A percentile compares a stretch with the other conserved stretches of the same genome.
These are phyloP conservation scores for Ostrea denselamellosa DNA, from an alignment of 1,140 invertebrate species.

Conservation along the genomic window DNA sequence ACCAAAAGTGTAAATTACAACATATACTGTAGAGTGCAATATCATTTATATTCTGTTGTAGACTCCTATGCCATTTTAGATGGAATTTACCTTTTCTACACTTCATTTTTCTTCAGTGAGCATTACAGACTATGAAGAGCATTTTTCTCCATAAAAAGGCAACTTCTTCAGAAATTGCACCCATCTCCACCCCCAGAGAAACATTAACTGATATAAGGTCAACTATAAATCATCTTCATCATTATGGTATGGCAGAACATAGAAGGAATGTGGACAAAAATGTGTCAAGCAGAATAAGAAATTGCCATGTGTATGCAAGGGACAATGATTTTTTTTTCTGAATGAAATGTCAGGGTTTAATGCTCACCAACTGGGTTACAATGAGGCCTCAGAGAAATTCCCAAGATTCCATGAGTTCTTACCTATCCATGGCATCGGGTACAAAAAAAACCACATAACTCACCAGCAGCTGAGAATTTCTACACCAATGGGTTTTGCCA, in stretches of 20 bases:
- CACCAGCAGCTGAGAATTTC: neutral
- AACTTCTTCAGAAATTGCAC: neutral
- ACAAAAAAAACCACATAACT: conserved; percentile 6
- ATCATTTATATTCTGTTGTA: too few relatives aligned
- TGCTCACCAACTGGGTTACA: conserved; percentile 8
- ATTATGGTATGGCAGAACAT: neutral
- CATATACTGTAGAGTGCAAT: too few relatives aligned
- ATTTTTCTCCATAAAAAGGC: neutral
- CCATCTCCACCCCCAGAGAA: conserved; percentile 25
- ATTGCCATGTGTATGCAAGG: neutral
- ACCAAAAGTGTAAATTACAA: too few relatives aligned
- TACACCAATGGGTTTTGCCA: neutral
- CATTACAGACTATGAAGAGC: neutral
- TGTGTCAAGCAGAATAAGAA: conserved; percentile 22
- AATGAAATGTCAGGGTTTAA: neutral
- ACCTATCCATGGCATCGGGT: conserved; percentile 3
- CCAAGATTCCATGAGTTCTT: neutral
- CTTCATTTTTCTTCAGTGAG: neutral
- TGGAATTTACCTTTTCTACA: neutral
- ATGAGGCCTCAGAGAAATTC: conserved; percentile 20
- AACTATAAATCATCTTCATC: neutral
- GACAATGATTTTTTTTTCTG: conserved; percentile 24
- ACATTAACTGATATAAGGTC: neutral
- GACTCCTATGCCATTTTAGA: too few relatives aligned
- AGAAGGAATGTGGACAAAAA: conserved; percentile 27